Evolutionary conservation across 2,797 vertebrate genomes (phyloP), one percentile per base, ranked within the genome.

Genomic region (Parambassis ranga): DNA sequence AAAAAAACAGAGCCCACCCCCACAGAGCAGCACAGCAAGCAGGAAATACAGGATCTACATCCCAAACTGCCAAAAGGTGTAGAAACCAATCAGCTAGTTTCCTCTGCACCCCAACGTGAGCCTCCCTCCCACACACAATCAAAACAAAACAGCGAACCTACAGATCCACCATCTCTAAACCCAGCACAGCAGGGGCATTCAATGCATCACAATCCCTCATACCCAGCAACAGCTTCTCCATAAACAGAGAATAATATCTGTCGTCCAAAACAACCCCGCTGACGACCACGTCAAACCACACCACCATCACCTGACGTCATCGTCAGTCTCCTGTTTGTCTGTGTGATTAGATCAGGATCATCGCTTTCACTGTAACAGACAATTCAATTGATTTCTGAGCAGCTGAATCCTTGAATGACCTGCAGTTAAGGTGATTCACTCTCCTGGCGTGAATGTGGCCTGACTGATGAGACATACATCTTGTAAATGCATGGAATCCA

Each of bases 331-430:
- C 30, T 16, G 28, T 52, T 44, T 69, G 44, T 39, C 22, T 10
- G 23, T 47, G 38, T 82, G 65, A 81, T 71, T 67, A 70, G 44
- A 79, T 77, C 58, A 65, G 37, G 19, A 14, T 56, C 57, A 24
- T 67, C 39, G 18, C 28, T 56, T 55, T 68, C 33, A 55, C 71
- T 69, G 53, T 71, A 51, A 16, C 0, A 5, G 69, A 85, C 75
- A 81, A 74, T 67, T 48, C 15, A 7, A 0, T 55, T 70, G 48
- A 82, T 82, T 83, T 72, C 60, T 67, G 26, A 8, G 42, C 23
- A 55, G 42, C 36, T 39, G 49, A 62, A 67, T 63, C 51, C 22
- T 55, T 55, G 10, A 56, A 53, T 68, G 57, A 61, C 41, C 41
- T 28, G 39, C 24, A 57, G 46, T 70, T 65, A 51, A 79, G 69